Base-by-base conservation (phyloP, 2,888 invertebrate genomes). In the Synanthedon formicaeformis region DNA sequence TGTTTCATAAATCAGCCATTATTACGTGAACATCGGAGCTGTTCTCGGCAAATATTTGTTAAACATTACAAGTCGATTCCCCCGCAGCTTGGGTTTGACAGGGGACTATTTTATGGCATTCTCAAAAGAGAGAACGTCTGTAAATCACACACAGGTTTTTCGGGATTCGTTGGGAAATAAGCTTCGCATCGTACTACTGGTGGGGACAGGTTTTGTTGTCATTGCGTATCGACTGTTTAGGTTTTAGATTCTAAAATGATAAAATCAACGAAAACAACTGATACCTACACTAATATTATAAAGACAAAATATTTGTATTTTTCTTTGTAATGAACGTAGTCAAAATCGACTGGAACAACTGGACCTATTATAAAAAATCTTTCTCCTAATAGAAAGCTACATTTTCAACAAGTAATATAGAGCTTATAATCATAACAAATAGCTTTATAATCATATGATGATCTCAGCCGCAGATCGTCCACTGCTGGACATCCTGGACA, bases 81-180 rank as follows among this genome's bases (percentile, higher is more conserved):
- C 56, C 58, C 66, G 65, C 63, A 57, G 66, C 60, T 69, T 78
- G 84, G 60, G 63, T 63, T 61, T 80, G 84, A 83, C 84, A 77
- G 69, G 74, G 81, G 83, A 64, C 76, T 79, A 70, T 69, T 84
- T 84, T 84, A 84, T 81, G 71, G 76, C 73, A 65, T 75, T 67
- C 78, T 78, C 72, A 62, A 71, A 71, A 71, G 72, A 69, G 71
- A 69, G 67, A 64, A 66, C 64, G 64, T 62, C 63, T 65, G 71
- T 82, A 81, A 82, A 81, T 82, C 81, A 81, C 71, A 63, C 60
- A 67, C 78, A 78, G 75, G 75, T 78, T 78, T 77, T 78, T 76
- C 57, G 56, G 61, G 61, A 54, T 59, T 55, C 55, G 55, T 52
- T 50, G 50, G 50, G 10, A 34, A 34, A 50, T 50, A 49, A 49